Conservation (phyloP, 2,797 vertebrate species). For the Monodelphis domestica region DNA sequence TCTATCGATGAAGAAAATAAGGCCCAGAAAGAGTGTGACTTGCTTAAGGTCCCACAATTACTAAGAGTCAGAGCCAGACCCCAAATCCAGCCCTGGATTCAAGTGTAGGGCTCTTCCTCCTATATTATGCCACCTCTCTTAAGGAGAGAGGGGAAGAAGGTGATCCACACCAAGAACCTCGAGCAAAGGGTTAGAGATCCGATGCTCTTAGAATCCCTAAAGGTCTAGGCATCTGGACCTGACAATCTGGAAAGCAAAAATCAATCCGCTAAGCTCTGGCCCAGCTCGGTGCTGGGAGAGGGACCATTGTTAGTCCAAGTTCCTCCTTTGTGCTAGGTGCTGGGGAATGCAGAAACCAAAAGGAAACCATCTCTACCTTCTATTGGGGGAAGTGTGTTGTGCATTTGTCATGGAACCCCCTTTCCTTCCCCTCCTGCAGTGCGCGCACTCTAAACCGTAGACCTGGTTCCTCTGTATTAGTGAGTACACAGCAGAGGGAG, state of each 20-base stretch:
- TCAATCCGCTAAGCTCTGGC: no score
- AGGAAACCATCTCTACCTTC: no score
- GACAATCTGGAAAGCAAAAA: no score
- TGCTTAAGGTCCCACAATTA: not conserved
- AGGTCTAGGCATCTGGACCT: not conserved
- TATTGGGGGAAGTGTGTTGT: not conserved
- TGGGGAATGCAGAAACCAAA: not conserved
- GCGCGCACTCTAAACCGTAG: not conserved
- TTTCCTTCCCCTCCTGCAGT: not conserved
- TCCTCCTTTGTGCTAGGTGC: not conserved
- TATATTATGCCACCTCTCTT: not conserved
- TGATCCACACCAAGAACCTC: not conserved
- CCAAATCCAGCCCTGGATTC: not conserved
- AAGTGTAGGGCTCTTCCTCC: not conserved
- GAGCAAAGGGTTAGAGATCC: not conserved
- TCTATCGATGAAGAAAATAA: not conserved
- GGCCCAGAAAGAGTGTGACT: not conserved
- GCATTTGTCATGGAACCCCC: not conserved
- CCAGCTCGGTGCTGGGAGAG: no score
- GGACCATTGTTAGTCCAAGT: no score
- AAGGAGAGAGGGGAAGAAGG: not conserved
- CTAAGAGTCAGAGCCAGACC: not conserved
- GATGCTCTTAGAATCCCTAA: not conserved
- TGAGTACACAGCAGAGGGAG: not conserved
- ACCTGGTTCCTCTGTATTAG: not conserved